A percentile compares a stretch with the other conserved stretches of the same genome.
phyloP scores from a whole-genome alignment of 2,113 vertebrate genomes.

The Camelus dromedarius region DNA sequence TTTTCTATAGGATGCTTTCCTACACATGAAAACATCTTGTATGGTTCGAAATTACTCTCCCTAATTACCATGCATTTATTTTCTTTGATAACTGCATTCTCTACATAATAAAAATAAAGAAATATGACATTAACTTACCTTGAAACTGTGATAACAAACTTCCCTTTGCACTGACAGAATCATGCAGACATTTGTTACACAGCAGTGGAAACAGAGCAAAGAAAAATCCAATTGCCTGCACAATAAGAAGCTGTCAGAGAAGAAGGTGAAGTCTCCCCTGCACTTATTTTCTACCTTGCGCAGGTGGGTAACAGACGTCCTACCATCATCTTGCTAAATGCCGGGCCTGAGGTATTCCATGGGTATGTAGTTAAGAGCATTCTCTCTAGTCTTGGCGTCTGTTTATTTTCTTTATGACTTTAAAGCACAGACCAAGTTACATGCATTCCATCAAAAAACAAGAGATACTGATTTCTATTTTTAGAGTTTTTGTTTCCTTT shows the following conservation, averaged over 20 bases:
- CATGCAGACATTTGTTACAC: conserved; percentile 96
- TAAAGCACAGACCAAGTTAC: background rate
- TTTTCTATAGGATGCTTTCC: background rate
- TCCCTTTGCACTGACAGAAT: conserved; percentile 87
- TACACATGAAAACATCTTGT: background rate
- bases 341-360: accelerated
- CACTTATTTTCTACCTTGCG: conserved; percentile 95
- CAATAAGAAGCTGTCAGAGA: conserved; percentile 92
- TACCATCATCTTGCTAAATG: background rate
- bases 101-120: background rate
- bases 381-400: background rate
- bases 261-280: conserved; percentile 95
- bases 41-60: background rate
- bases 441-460: background rate
- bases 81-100: background rate
- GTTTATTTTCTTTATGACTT: conserved; percentile 42
- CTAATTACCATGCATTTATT: background rate
- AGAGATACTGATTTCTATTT: background rate
- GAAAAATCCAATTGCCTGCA: conserved; percentile 92
- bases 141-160: conserved; percentile 19
- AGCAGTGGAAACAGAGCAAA: conserved; percentile 95
- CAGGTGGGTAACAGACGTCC: conserved; percentile 88
- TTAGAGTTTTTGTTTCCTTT: background rate
- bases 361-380: background rate
- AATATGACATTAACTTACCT: background rate